These are phyloP conservation scores for Caenorhabditis zanzibari DNA, from an alignment of 2,888 invertebrate species.

Conservation along the genomic window DNA sequence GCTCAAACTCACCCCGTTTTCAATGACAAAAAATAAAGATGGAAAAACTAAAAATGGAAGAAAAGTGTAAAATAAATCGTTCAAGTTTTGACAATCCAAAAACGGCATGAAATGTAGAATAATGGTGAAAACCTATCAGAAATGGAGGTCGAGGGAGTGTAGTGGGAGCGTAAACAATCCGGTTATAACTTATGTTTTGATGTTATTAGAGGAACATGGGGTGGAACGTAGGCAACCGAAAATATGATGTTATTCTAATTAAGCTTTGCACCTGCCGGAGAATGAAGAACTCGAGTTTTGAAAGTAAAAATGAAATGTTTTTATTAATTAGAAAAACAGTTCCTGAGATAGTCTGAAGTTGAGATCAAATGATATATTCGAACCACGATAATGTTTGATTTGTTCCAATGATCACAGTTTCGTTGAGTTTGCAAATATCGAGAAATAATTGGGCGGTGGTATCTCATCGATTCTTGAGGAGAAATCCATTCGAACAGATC, in stretches of 20 bases:
- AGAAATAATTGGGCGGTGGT: constrained; percentile 37
- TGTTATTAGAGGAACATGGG: not conserved
- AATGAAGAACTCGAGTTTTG: no score
- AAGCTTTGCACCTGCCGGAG: constrained; percentile 12
- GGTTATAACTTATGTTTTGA: constrained; percentile 16
- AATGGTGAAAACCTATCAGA: not conserved
- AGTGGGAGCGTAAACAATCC: constrained; percentile 14
- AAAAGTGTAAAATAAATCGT: constrained; percentile 10
- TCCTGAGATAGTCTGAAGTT: constrained; percentile 14
- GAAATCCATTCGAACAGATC: not conserved
- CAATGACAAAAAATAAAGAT: constrained; percentile 4
- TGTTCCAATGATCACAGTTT: constrained; percentile 5
- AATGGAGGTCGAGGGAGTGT: not conserved
- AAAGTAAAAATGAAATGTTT: no score
- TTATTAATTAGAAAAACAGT: not conserved
- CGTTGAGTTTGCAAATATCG: constrained; percentile 34
- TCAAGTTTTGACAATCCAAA: not conserved
- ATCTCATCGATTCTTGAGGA: constrained; percentile 20
- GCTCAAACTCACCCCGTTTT: constrained; percentile 17
- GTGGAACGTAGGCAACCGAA: not conserved
- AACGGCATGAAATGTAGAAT: constrained; percentile 1
- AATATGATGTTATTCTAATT: constrained; percentile 9
- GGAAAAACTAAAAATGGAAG: constrained; percentile 20
- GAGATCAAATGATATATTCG: not conserved
- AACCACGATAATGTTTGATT: not conserved